phyloP scores from a whole-genome alignment of 2,888 invertebrate genomes.

The Cheilosia pagana region DNA sequence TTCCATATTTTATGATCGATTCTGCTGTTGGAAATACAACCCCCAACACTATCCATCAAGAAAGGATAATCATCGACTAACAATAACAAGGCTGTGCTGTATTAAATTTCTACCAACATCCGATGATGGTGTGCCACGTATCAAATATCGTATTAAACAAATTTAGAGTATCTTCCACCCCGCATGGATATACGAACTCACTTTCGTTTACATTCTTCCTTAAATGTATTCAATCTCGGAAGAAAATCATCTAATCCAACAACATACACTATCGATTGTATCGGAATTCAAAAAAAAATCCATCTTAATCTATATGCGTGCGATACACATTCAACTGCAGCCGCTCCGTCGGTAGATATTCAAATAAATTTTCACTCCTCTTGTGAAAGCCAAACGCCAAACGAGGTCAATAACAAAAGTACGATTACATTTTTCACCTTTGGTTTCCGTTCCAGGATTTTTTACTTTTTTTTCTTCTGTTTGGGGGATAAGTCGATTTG shows the following conservation, averaged over 20 bases:
- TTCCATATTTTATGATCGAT: constrained; percentile 13
- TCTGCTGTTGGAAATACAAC: not conserved
- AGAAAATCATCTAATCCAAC: not conserved
- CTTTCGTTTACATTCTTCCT: too few species aligned
- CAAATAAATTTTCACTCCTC: constrained; percentile 32
- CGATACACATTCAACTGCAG: constrained; percentile 35
- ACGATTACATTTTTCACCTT: constrained; percentile 61
- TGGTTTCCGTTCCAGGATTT: constrained; percentile 19
- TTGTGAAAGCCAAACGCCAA: constrained; percentile 48
- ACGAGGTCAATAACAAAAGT: constrained; percentile 58
- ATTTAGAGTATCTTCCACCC: not conserved
- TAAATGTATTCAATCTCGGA: too few species aligned
- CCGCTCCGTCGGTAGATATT: constrained; percentile 6
- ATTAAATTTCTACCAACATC: constrained; percentile 14
- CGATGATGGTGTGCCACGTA: constrained; percentile 15
- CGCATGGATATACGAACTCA: too few species aligned
- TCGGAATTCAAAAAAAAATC: constrained; percentile 19
- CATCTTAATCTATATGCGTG: constrained; percentile 33
- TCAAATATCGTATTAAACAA: constrained; percentile 39
- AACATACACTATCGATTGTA: not conserved
- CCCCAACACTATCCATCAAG: not conserved
- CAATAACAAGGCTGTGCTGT: constrained; percentile 2
- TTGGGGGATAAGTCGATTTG: not conserved
- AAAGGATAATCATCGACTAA: not conserved
- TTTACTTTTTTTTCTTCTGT: not conserved